Percentiles rank a stretch among this genome's conserved stretches.
Conservation (phyloP, 64 coral and sea anemone species). For the Actinia tenebrosa region DNA sequence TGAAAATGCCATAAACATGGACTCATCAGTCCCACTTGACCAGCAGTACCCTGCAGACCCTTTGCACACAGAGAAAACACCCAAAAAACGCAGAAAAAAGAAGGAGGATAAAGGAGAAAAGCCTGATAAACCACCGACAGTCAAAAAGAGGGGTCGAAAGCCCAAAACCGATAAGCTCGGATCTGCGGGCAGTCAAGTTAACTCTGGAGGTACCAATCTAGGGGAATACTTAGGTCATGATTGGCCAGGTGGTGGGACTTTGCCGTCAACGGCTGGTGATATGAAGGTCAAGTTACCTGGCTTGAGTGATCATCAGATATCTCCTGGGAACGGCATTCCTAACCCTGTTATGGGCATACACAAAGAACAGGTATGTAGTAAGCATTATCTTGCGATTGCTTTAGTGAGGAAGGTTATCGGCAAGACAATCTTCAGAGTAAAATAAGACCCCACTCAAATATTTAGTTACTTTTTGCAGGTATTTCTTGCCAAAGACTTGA, state of each 20-base stretch:
- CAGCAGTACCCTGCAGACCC: constrained; percentile 32
- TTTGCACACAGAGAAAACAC: constrained; percentile 52
- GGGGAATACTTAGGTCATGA: constrained; percentile 36
- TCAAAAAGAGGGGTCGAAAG: constrained; percentile 93
- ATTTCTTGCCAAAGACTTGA: no score
- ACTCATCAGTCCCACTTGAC: constrained; percentile 18
- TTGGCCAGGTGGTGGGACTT: constrained; percentile 20
- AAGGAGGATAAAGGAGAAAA: constrained; percentile 70
- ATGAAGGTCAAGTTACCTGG: neutral
- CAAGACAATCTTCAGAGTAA: no score
- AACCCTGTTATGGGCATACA: neutral
- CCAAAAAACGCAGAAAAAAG: constrained; percentile 69
- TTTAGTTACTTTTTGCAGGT: no score
- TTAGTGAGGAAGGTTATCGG: no score
- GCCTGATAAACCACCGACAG: constrained; percentile 67
- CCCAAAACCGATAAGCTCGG: constrained; percentile 96
- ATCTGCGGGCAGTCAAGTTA: constrained; percentile 83
- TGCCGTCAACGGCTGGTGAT: constrained; percentile 8
- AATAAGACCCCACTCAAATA: no score
- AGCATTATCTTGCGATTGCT: no score
- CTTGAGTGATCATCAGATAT: neutral
- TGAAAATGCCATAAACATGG: constrained; percentile 23
- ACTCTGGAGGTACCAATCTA: constrained; percentile 36
- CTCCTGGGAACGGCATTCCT: neutral
- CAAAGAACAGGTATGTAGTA: neutral